Percentiles rank a stretch among this genome's conserved stretches.
phyloP scores from a whole-genome alignment of 1,140 invertebrate genomes.

The Aphelenchoides avenae region DNA sequence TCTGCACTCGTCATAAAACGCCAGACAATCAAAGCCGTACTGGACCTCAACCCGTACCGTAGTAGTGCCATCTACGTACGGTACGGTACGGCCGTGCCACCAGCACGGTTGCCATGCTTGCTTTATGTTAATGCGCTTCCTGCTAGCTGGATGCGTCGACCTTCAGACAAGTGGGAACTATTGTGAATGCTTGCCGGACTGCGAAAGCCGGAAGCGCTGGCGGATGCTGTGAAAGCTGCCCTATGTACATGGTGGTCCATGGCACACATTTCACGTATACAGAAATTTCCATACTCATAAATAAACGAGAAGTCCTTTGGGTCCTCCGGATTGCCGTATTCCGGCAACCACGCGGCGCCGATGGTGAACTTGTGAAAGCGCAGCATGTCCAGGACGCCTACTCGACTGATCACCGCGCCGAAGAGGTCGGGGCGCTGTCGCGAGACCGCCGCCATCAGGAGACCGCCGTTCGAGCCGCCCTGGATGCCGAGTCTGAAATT shows the following conservation, averaged over 20 bases:
- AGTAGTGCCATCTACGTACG: no score
- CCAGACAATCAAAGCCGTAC: no score
- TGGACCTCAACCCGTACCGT: no score
- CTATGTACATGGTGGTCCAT: conserved; percentile 3
- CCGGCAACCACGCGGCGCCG: conserved; percentile 88
- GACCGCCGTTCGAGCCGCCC: conserved; percentile 91
- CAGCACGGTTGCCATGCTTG: no score
- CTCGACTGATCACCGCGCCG: conserved; percentile 81
- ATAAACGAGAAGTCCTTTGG: conserved; percentile 80
- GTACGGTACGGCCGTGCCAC: no score
- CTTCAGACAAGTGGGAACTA: no score
- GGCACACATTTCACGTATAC: conserved; percentile 2
- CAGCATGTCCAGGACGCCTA: conserved; percentile 92
- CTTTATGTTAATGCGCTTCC: no score
- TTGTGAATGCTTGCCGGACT: no score
- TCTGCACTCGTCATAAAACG: no score
- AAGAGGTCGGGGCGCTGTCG: conserved; percentile 93
- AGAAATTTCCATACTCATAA: conserved; percentile 67
- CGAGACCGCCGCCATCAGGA: conserved; percentile 79
- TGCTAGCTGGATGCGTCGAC: no score
- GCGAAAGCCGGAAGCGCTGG: not conserved
- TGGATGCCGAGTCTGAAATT: conserved; percentile 70
- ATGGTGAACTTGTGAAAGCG: conserved; percentile 97
- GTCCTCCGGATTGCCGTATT: conserved; percentile 86
- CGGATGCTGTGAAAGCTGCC: not conserved